phyloP scores from a whole-genome alignment of 2,797 vertebrate species.

The Scyliorhinus canicula region DNA sequence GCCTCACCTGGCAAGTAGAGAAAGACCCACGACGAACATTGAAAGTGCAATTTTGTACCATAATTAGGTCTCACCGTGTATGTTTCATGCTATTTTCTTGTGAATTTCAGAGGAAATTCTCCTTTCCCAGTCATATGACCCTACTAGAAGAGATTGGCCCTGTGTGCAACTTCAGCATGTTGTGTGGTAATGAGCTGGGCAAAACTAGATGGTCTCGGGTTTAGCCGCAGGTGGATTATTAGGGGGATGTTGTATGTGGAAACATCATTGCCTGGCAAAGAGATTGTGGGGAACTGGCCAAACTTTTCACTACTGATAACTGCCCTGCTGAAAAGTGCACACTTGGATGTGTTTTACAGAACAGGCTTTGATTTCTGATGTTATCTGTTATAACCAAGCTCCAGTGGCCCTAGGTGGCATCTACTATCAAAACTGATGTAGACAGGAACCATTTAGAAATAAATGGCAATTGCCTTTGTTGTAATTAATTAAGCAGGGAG shows the following conservation, averaged over 20 bases:
- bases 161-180: not conserved
- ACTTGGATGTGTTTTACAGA: not conserved
- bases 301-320: not conserved
- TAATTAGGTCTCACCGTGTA: not conserved
- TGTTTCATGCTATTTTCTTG: not conserved
- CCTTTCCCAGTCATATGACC: not conserved
- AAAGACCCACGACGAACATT: not conserved
- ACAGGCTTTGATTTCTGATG: not conserved
- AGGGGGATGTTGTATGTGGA: not conserved
- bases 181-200: not conserved
- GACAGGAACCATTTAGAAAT: not conserved
- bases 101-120: constrained; percentile 14
- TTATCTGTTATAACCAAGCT: not conserved
- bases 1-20: not conserved
- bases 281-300: not conserved
- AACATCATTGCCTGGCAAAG: not conserved
- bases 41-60: not conserved
- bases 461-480: not conserved
- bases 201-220: not conserved
- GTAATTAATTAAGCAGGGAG: not conserved
- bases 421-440: not conserved
- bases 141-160: not conserved
- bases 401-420: not conserved
- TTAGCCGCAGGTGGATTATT: not conserved
- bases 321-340: not conserved